Conservation (phyloP, 2,797 vertebrate genomes). For the Columba guinea region DNA sequence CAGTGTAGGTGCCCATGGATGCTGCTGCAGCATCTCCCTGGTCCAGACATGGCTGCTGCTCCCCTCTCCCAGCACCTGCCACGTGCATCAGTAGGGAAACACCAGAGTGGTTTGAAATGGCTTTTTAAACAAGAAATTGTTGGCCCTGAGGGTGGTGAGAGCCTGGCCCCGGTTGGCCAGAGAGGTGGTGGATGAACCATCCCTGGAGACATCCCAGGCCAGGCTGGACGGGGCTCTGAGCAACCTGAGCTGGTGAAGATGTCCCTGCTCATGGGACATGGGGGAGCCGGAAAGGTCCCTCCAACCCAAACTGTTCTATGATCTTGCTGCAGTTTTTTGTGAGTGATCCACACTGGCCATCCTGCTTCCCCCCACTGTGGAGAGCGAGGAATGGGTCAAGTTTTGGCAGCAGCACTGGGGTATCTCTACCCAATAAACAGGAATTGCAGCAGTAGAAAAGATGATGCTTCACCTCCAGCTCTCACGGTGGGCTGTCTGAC, state of each 20-base stretch:
- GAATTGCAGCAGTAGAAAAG: neutral
- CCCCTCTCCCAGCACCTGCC: neutral
- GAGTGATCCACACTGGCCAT: neutral
- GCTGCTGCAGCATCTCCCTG: neutral
- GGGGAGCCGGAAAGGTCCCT: too few species aligned
- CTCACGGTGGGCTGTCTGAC: neutral
- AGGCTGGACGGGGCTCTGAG: too few species aligned
- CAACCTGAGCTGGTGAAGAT: too few species aligned
- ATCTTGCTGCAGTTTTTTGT: neutral
- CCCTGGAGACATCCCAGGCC: too few species aligned
- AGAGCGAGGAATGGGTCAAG: neutral
- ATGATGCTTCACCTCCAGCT: neutral
- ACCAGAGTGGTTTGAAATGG: accelerated
- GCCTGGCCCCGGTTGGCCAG: too few species aligned
- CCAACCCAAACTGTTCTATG: too few species aligned
- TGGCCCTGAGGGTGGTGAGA: too few species aligned
- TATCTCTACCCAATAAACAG: accelerated
- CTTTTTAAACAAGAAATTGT: too few species aligned
- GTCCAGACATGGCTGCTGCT: neutral
- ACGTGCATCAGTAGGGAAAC: accelerated
- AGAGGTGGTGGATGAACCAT: too few species aligned
- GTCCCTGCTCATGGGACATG: too few species aligned
- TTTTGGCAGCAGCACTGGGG: neutral
- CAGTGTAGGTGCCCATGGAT: constrained; percentile 61
- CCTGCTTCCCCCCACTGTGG: accelerated